Conservation (phyloP, 2,797 vertebrate species). For the Hemitrygon akajei region DNA sequence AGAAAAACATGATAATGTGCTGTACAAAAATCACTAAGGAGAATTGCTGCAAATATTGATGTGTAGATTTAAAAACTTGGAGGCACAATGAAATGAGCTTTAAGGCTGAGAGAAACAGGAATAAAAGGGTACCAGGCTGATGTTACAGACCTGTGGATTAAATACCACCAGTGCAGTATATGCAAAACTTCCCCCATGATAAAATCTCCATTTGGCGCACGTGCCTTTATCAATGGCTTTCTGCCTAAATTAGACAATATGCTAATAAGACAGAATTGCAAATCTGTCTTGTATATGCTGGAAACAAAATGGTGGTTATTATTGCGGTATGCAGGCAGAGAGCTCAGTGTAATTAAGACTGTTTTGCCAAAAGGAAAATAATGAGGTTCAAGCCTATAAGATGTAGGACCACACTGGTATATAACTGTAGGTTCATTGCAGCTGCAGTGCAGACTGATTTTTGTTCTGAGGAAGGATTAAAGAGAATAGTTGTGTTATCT, state of each 20-base stretch:
- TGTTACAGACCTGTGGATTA: slow-evolving; percentile 30
- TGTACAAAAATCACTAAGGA: not conserved
- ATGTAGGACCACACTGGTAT: not conserved
- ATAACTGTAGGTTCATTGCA: not conserved
- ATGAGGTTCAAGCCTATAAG: slow-evolving; percentile 45
- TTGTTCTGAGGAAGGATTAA: not conserved
- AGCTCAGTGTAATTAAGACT: slow-evolving; percentile 50
- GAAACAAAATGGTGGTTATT: slow-evolving; percentile 55
- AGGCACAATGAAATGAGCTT: not conserved
- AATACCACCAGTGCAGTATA: slow-evolving; percentile 34
- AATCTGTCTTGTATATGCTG: slow-evolving; percentile 43
- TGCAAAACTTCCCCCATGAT: slow-evolving; percentile 37
- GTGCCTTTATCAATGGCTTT: slow-evolving; percentile 23
- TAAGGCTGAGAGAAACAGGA: not conserved
- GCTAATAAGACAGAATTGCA: slow-evolving; percentile 48
- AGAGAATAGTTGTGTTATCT: not conserved
- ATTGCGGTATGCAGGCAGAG: slow-evolving; percentile 48
- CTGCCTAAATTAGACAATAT: slow-evolving; percentile 40
- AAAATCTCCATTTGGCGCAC: slow-evolving; percentile 29
- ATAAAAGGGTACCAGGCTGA: not conserved
- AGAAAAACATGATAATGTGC: not conserved
- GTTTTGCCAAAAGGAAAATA: slow-evolving; percentile 47
- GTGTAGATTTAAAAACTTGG: slow-evolving; percentile 4
- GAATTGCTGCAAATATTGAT: slow-evolving; percentile 17
- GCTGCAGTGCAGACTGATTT: slow-evolving; percentile 15